A percentile compares a stretch with the other conserved stretches of the same genome.
phyloP scores from a whole-genome alignment of 2,113 vertebrate genomes.

The Cavia porcellus region DNA sequence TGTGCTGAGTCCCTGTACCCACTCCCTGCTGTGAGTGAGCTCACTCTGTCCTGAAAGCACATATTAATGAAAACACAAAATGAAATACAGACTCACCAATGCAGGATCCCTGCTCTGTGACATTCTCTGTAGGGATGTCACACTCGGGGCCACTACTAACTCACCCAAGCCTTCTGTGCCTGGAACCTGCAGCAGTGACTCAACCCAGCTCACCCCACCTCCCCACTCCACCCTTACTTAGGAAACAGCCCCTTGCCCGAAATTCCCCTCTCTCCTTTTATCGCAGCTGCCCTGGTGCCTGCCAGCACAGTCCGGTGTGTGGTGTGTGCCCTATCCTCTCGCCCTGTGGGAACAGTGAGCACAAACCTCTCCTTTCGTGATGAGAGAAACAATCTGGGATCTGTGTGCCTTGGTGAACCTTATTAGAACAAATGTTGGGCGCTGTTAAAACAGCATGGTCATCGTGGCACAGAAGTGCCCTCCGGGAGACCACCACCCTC shows the following conservation, averaged over 20 bases:
- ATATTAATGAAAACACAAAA: neutral
- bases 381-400: neutral
- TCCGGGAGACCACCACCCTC: too few species aligned
- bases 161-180: neutral
- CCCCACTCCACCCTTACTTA: neutral
- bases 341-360: too few species aligned
- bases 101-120: neutral
- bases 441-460: neutral
- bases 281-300: accelerated
- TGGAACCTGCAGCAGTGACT: too few species aligned
- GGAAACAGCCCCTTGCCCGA: neutral
- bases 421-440: neutral
- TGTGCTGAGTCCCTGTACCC: neutral
- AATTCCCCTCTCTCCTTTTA: accelerated
- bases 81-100: neutral
- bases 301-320: accelerated
- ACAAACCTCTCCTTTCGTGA: neutral
- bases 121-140: neutral
- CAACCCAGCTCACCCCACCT: neutral
- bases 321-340: accelerated
- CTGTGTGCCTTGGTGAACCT: accelerated
- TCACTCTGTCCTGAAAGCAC: neutral
- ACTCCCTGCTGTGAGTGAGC: too few species aligned
- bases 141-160: neutral
- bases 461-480: neutral